Percentiles rank a stretch among this genome's conserved stretches.
phyloP scores from a whole-genome alignment of 2,797 vertebrate species.

The Pipistrellus kuhlii region DNA sequence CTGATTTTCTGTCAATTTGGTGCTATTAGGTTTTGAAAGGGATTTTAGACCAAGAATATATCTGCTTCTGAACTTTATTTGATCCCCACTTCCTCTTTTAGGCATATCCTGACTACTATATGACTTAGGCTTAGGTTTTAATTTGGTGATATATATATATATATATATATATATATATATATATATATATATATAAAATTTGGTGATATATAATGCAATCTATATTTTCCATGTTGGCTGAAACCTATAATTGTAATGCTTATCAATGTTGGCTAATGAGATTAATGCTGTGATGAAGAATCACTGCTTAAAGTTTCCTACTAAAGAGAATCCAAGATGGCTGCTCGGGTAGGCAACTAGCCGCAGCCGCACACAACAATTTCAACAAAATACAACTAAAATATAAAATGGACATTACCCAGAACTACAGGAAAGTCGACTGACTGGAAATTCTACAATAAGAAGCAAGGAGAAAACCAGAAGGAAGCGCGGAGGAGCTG shows the following conservation, averaged over 20 bases:
- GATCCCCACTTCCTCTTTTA: conserved; percentile 19
- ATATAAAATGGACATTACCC: too few relatives aligned
- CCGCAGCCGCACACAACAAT: too few relatives aligned
- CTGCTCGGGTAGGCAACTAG: too few relatives aligned
- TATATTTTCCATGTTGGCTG: conserved; percentile 20
- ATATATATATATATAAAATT: too few relatives aligned
- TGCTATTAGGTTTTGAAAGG: background rate
- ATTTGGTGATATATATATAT: conserved; percentile 36
- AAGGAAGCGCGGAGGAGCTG: too few relatives aligned
- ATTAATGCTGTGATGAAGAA: background rate
- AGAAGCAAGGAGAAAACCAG: too few relatives aligned
- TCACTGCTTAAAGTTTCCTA: background rate
- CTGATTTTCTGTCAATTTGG: background rate
- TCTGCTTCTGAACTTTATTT: conserved; percentile 35
- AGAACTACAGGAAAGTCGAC: too few relatives aligned
- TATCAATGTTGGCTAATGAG: conserved; percentile 18
- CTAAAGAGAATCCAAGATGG: too few relatives aligned
- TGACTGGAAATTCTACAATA: too few relatives aligned
- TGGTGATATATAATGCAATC: background rate
- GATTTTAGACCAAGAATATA: background rate
- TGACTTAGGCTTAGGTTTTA: conserved; percentile 20
- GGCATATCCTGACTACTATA: background rate
- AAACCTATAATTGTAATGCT: conserved; percentile 20
- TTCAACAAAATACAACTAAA: too few relatives aligned
- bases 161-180: too few relatives aligned